Percentiles rank a stretch among this genome's conserved stretches.
phyloP scores from a whole-genome alignment of 2,888 invertebrate species.

The Stenolophus ochropezus region DNA sequence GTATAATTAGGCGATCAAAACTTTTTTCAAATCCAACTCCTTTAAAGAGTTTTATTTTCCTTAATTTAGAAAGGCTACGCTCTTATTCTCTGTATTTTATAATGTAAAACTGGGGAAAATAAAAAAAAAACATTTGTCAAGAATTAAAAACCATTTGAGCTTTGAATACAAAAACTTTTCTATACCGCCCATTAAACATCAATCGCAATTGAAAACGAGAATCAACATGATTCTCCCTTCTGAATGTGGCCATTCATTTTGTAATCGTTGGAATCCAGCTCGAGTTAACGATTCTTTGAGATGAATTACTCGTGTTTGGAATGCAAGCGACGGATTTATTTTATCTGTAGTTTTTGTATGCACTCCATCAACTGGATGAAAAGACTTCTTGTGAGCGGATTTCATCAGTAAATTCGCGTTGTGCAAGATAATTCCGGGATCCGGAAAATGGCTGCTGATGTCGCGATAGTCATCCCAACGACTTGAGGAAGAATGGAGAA shows the following conservation, averaged over 20 bases:
- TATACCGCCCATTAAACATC: neutral
- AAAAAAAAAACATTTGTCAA: too few species aligned
- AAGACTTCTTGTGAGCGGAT: conserved; percentile 1
- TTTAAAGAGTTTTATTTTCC: too few species aligned
- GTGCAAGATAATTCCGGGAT: conserved; percentile 29
- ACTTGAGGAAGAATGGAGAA: conserved; percentile 4
- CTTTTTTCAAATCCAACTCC: too few species aligned
- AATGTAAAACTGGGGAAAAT: too few species aligned
- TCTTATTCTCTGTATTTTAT: too few species aligned
- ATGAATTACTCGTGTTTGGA: conserved; percentile 27
- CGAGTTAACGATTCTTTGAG: neutral
- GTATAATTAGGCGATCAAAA: too few species aligned
- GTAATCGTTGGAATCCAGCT: conserved; percentile 12
- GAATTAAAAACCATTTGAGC: too few species aligned
- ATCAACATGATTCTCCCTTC: neutral
- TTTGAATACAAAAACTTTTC: neutral
- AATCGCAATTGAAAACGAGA: neutral
- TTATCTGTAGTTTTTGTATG: conserved; percentile 29
- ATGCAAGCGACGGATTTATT: conserved; percentile 23
- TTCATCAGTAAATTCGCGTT: conserved; percentile 33
- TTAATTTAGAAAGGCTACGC: too few species aligned
- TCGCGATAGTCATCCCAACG: conserved; percentile 18
- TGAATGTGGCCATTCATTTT: conserved; percentile 17
- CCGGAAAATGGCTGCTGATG: conserved; percentile 34
- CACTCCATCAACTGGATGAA: conserved; percentile 12